Conservation (phyloP, 2,888 invertebrate genomes). For the Seladonia tumulorum region DNA sequence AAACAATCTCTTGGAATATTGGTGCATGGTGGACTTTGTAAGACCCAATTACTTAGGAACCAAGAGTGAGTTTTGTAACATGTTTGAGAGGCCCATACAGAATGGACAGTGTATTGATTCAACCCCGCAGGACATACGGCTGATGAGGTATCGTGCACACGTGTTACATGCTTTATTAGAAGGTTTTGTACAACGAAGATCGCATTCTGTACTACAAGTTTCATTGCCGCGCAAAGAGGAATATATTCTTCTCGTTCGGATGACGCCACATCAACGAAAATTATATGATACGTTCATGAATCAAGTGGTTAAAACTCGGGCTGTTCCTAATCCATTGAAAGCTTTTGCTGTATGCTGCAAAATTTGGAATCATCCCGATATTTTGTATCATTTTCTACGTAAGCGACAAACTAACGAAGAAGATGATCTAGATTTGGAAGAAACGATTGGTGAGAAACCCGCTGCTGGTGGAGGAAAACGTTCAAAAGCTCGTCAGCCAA, state of each 20-base stretch:
- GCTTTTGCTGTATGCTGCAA: conserved; percentile 99
- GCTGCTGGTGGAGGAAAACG: conserved; percentile 80
- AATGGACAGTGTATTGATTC: conserved; percentile 99
- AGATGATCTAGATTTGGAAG: conserved; percentile 93
- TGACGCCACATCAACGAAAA: conserved; percentile 95
- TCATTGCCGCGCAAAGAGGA: conserved; percentile 97
- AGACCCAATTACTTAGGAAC: conserved; percentile 98
- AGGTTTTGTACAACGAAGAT: conserved; percentile 98
- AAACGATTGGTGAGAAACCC: conserved; percentile 87
- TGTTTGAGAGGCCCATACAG: conserved; percentile 99
- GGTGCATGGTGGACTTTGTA: conserved; percentile 99
- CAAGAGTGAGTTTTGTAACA: conserved; percentile 98
- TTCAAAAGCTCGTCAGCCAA: conserved; percentile 82
- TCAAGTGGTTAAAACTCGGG: conserved; percentile 93
- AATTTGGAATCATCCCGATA: conserved; percentile 98
- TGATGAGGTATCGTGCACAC: conserved; percentile 98
- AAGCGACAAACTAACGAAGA: conserved; percentile 92
- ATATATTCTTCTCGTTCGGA: conserved; percentile 94
- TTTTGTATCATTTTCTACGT: conserved; percentile 93
- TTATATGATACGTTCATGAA: conserved; percentile 97
- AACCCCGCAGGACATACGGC: conserved; percentile 95
- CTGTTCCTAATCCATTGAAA: conserved; percentile 97
- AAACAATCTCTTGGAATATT: conserved; percentile 98
- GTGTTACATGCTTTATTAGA: conserved; percentile 97
- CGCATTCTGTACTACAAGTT: conserved; percentile 96